Evolutionary conservation across 2,888 invertebrate species (phyloP), one percentile per base, ranked within the genome.

Genomic region (Drosophila anomalata): DNA sequence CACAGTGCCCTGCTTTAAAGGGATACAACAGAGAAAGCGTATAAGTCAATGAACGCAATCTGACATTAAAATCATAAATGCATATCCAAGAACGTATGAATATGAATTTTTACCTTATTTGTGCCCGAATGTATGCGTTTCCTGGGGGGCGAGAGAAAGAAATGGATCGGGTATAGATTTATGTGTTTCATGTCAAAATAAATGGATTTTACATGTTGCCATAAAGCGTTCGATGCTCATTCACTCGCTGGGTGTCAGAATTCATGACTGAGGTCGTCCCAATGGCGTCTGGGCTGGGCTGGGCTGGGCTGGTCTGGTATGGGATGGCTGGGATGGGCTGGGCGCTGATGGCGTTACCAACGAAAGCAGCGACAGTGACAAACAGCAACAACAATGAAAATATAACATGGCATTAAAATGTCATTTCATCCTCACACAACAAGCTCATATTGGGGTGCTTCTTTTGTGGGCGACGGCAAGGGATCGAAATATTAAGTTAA

Each of bases 131-230:
- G 60, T 47, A 47, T 46, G 52, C 12, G 44, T 31, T 50, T 63
- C 41, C 44, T 46, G 47, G 9, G 12, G 8, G 46, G n/a, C 24
- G 31, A 44, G 51, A 59, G 66, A 75, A 76, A 65, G 68, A 70
- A 86, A 84, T 84, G 84, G 80, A 83, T 83, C 87, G 88, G 80
- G 84, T 88, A 83, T 87, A 80, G 87, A 80, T 86, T 86, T 88
- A 80, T 83, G 78, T 70, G 73, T 70, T 75, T 70, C 87, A 83
- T 86, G 81, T 86, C 87, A 76, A 88, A 84, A 83, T 86, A 88
- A 84, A 84, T 84, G 84, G 88, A 87, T 87, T 88, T 84, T 86
- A 80, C 78, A 84, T 84, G 83, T 88, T 87, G 72, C 71, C 73
- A 67, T 62, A 65, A 73, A 42, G 60, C 44, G 72, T 72, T 72